phyloP scores from a whole-genome alignment of 2,113 vertebrate species.

The Mustela nigripes region DNA sequence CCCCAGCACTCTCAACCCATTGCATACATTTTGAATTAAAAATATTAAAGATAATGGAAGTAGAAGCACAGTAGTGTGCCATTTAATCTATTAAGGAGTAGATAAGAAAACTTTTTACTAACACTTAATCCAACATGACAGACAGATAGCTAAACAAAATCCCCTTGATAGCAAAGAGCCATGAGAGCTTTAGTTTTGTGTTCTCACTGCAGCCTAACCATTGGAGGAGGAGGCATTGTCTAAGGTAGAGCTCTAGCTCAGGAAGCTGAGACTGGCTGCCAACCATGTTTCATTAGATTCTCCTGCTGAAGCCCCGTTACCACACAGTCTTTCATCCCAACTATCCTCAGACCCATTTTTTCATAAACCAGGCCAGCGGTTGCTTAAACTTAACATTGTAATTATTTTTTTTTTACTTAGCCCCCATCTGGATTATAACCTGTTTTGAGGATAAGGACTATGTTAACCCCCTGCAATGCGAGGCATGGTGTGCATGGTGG shows the following conservation, averaged over 20 bases:
- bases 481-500: not conserved
- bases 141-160: conserved; percentile 19
- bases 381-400: conserved; percentile 36
- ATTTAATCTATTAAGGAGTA: conserved; percentile 86
- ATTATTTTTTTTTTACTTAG: not conserved
- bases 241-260: not conserved
- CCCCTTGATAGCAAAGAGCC: not conserved
- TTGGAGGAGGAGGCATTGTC: not conserved
- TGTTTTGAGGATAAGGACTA: not conserved
- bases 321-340: not conserved
- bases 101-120: conserved; percentile 81
- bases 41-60: conserved; percentile 87
- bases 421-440: not conserved
- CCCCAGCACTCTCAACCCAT: conserved; percentile 86
- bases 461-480: not conserved
- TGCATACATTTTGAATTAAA: conserved; percentile 88
- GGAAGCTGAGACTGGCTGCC: not conserved
- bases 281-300: conserved; percentile 27
- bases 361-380: not conserved
- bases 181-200: not conserved
- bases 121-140: conserved; percentile 29
- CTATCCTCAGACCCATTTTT: not conserved
- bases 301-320: not conserved
- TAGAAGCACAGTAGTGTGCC: conserved; percentile 82
- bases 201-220: not conserved